Base-by-base conservation (phyloP, 2,888 invertebrate genomes). In the Aspidiotus destructor region DNA sequence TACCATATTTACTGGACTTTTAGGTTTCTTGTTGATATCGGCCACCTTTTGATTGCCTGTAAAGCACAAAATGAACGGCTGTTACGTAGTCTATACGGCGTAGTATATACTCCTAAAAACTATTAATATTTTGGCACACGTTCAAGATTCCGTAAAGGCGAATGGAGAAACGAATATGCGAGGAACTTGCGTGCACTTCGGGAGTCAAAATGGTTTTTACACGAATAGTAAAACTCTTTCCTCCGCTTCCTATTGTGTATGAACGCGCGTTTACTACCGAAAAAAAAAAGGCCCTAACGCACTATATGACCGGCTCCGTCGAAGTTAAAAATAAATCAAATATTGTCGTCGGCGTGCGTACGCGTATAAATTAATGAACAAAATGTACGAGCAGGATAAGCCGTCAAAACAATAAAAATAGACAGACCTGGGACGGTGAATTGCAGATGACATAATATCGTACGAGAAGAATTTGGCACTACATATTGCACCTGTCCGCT, bases 1-100 rank as follows among this genome's bases (percentile, higher is more conserved):
- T 77, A 94, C 94, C 94, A 94, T 94, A 85, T 94, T 93, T 76
- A 89, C 85, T 55, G 90, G 86, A 75, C 85, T 91, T 77, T 91
- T 88, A 41, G 95, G 94, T 79, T 93, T 93, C 74, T 89, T 83
- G 77, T 88, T 83, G 72, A 87, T 80, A 78, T 86, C 85, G 71
- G 86, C 86, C 75, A 91, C 88, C 80, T 88, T 89, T 75, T 86
- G 85, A 77, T 83, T 84, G 64, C 85, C 86, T 87, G 81, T 65
- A 83, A 70, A 68, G 60, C 55, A 55, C 10, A 16, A 15, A 55
- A 15, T 55, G 16, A 55, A 17, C 28, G 28, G 28, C 28, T 28
- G 28, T 28, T 28, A 55, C n/a, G 17, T 5, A 55, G 55, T 16
- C 17, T 11, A 48, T 13, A n/a, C 48, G 11, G 48, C n/a, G 48